Conservation (phyloP, 2,888 invertebrate species). For the Dryococelus australis region DNA sequence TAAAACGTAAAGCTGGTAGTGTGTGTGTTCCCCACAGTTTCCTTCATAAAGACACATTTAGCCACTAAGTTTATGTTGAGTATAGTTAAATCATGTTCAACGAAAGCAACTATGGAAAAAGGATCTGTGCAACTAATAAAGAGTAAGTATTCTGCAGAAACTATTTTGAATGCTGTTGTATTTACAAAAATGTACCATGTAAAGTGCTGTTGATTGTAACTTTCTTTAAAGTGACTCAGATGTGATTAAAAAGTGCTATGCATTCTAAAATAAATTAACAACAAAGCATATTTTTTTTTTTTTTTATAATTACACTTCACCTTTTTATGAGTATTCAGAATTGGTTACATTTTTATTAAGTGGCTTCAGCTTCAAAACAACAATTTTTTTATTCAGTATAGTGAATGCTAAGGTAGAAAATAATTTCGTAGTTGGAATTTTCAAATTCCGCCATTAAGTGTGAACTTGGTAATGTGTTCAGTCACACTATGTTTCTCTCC, state of each 20-base stretch:
- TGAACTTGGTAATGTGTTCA: no score
- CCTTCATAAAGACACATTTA: neutral
- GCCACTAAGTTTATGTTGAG: neutral
- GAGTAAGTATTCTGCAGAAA: neutral
- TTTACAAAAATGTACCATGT: neutral
- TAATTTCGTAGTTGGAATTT: no score
- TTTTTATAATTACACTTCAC: no score
- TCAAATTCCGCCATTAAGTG: no score
- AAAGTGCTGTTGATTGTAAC: neutral
- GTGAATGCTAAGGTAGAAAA: no score
- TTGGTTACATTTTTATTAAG: no score
- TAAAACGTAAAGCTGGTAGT: neutral
- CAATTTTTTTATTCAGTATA: no score
- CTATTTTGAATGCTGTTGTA: neutral
- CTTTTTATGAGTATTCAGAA: no score
- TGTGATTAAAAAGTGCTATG: constrained; percentile 8
- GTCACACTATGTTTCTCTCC: no score
- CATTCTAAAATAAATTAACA: neutral
- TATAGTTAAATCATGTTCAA: neutral
- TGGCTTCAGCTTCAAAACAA: no score
- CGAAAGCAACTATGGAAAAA: neutral
- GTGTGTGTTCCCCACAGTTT: neutral
- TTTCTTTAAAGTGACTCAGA: constrained; percentile 7
- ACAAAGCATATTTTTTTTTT: neutral
- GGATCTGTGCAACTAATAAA: neutral